Conservation (phyloP, 2,888 invertebrate species). For the Drosophila longiperda region DNA sequence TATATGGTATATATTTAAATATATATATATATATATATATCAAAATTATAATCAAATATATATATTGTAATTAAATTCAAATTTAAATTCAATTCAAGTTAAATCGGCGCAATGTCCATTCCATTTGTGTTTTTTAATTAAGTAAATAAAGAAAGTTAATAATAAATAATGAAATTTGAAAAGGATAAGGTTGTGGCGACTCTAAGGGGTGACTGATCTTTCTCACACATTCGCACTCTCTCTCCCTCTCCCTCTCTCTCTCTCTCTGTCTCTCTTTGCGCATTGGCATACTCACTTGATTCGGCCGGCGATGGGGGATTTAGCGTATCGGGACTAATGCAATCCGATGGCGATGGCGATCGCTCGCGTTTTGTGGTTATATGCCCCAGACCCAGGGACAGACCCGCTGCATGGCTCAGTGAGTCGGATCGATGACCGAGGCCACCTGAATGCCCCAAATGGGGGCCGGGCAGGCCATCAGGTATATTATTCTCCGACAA, state of each 20-base stretch:
- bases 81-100: constrained; percentile 32
- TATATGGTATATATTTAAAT: constrained; percentile 26
- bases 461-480: constrained; percentile 89
- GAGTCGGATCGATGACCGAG: constrained; percentile 85
- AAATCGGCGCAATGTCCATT: constrained; percentile 75
- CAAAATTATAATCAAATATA: constrained; percentile 56
- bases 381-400: constrained; percentile 87
- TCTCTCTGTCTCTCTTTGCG: not conserved
- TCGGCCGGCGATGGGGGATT: constrained; percentile 96
- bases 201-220: constrained; percentile 1
- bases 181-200: constrained; percentile 9
- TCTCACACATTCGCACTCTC: not conserved
- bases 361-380: constrained; percentile 93
- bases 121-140: constrained; percentile 69
- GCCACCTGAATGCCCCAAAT: constrained; percentile 85
- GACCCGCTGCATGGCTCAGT: constrained; percentile 86
- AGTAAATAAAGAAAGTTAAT: constrained; percentile 38
- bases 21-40: constrained; percentile 36
- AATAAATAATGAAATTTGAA: constrained; percentile 10
- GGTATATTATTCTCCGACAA: constrained; percentile 97
- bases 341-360: constrained; percentile 94
- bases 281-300: constrained; percentile 90
- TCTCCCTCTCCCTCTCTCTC: not conserved
- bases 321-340: constrained; percentile 94
- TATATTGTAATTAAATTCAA: constrained; percentile 29